These are phyloP conservation scores for Melieria omissa DNA, from an alignment of 2,888 invertebrate genomes.

Conservation along the genomic window DNA sequence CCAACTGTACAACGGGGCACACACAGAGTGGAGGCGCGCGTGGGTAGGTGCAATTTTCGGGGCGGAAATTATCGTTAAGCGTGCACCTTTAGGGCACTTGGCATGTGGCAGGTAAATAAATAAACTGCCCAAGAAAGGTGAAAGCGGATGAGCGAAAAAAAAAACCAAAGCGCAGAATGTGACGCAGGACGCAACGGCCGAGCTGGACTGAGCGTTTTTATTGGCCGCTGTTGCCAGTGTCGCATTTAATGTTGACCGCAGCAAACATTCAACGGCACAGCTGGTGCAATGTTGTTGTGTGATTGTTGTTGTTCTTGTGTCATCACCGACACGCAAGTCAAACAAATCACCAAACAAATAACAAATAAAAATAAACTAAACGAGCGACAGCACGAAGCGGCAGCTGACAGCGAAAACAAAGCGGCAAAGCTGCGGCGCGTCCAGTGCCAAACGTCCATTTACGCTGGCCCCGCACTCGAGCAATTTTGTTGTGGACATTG, in stretches of 20 bases:
- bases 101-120: not conserved
- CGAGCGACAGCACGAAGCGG: conserved; percentile 14
- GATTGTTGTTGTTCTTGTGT: conserved; percentile 50
- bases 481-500: not conserved
- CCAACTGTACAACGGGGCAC: not conserved
- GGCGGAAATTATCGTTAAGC: conserved; percentile 48
- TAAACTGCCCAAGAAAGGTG: too few species aligned
- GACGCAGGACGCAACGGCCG: too few species aligned
- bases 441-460: not conserved
- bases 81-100: conserved; percentile 30
- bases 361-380: conserved; percentile 43
- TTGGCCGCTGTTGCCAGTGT: conserved; percentile 16
- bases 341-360: conserved; percentile 59
- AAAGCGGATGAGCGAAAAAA: too few species aligned
- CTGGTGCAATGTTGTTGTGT: not conserved
- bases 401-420: conserved; percentile 5
- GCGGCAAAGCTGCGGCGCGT: not conserved
- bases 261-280: not conserved
- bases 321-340: conserved; percentile 61
- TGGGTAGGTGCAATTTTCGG: conserved; percentile 27
- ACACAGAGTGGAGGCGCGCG: conserved; percentile 1
- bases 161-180: too few species aligned
- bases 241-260: conserved; percentile 19
- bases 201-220: too few species aligned
- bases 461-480: not conserved